These are phyloP conservation scores for Furcifer pardalis DNA, from an alignment of 2,797 vertebrate species.

Conservation along the genomic window DNA sequence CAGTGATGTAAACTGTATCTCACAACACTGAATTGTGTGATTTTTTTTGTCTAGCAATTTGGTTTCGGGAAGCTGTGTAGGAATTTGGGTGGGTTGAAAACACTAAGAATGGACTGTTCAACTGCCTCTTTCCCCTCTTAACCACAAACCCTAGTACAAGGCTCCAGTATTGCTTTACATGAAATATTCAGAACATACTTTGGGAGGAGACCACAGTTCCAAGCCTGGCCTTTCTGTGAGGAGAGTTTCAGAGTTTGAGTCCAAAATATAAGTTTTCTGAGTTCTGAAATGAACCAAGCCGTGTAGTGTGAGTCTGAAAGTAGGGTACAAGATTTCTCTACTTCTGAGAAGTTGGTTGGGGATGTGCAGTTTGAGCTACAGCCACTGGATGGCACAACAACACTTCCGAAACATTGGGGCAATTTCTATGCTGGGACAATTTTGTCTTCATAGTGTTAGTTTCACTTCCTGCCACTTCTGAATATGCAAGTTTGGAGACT, in stretches of 20 bases:
- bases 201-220: no score
- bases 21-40: no score
- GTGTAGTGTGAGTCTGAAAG: not conserved
- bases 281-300: not conserved
- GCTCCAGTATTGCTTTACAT: not conserved
- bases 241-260: no score
- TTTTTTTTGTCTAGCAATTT: no score
- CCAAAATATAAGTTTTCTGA: no score
- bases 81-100: no score
- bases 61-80: no score
- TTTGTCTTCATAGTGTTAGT: fast-evolving
- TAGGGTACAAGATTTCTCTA: not conserved
- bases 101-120: no score
- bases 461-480: not conserved
- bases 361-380: fast-evolving
- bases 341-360: not conserved
- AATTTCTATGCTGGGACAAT: fast-evolving
- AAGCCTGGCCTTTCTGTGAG: no score
- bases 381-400: constrained; percentile 64
- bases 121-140: not conserved
- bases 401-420: not conserved
- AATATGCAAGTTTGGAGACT: no score
- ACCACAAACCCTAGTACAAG: no score
- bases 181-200: not conserved
- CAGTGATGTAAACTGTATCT: no score